Evolutionary conservation across 2,797 vertebrate genomes (phyloP).

Genomic region (Anguilla pacifica): DNA sequence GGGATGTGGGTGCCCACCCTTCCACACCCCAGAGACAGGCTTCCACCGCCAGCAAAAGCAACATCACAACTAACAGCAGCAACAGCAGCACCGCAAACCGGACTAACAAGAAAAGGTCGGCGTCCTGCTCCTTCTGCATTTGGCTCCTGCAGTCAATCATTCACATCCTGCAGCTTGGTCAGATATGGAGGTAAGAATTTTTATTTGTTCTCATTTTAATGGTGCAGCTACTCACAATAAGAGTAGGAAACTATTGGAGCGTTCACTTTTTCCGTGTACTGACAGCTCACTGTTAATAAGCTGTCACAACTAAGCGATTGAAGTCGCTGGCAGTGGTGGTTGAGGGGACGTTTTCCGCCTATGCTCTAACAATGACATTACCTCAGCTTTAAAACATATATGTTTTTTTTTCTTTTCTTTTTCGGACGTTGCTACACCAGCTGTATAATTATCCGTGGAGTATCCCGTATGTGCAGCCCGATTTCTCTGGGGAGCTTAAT

Average conservation of each 20-base stretch:
- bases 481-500: neutral
- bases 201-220: neutral
- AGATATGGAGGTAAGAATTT: conserved; percentile 89
- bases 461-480: neutral
- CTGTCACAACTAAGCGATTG: conserved; percentile 13
- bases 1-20: conserved; percentile 82
- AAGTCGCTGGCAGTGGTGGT: neutral
- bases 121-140: conserved; percentile 86
- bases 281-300: conserved; percentile 8
- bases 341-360: no score
- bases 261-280: neutral
- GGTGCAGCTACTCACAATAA: neutral
- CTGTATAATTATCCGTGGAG: neutral
- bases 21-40: conserved; percentile 86
- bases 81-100: conserved; percentile 55
- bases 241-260: conserved; percentile 11
- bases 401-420: neutral
- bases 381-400: neutral
- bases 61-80: conserved; percentile 68
- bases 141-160: conserved; percentile 89
- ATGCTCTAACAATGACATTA: neutral
- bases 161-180: conserved; percentile 94
- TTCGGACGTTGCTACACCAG: neutral
- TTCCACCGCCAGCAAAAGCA: conserved; percentile 86
- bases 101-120: conserved; percentile 66